Evolutionary conservation across 2,888 invertebrate species (phyloP), one percentile per base, ranked within the genome.

Genomic region (Calameuta idolon): DNA sequence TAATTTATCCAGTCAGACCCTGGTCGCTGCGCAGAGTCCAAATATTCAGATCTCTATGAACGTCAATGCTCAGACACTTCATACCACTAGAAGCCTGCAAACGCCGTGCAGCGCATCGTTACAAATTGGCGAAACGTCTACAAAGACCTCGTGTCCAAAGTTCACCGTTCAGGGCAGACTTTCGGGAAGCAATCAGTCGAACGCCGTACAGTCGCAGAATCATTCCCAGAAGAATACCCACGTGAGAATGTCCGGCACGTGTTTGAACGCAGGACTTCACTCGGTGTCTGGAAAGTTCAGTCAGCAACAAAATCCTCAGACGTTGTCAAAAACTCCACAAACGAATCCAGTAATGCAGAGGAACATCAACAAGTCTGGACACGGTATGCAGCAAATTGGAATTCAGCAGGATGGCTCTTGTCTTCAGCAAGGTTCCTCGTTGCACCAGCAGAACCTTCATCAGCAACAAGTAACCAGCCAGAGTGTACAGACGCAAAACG

Each of bases 391-490:
- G 77, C 86, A 86, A 76, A 82, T 85, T n/a, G 74, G 77, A 75
- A 76, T 76, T 34, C 79, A 81, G 31, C 81, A 80, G 33, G 76
- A 79, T 77, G 76, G 31, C 69, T 15, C 37, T 31, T 71, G 71
- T 71, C 68, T 75, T 12, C 82, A 78, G 40, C 76, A 79, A 15
- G 81, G 71, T 79, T 77, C 85, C n/a, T 80, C 85, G 11, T 80
- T 89, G 11, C 89, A 88, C 80, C 91, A 90, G 79, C 90, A 89
- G 78, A 90, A 89, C 83, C 85, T 87, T 80, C 84, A 34, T 23
- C 89, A 89, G 73, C 90, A 90, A 78, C 55, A 55, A 55, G 23
- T 55, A 9, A 87, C 89, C 73, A 86, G 90, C 9, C 90, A 91
- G 76, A 86, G 89, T 4, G 86, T 90, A 11, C 90, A 90, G 77